Percentiles rank a stretch among this genome's conserved stretches.
These are phyloP conservation scores for Drosophila monieri DNA, from an alignment of 2,888 invertebrate genomes.

Conservation along the genomic window DNA sequence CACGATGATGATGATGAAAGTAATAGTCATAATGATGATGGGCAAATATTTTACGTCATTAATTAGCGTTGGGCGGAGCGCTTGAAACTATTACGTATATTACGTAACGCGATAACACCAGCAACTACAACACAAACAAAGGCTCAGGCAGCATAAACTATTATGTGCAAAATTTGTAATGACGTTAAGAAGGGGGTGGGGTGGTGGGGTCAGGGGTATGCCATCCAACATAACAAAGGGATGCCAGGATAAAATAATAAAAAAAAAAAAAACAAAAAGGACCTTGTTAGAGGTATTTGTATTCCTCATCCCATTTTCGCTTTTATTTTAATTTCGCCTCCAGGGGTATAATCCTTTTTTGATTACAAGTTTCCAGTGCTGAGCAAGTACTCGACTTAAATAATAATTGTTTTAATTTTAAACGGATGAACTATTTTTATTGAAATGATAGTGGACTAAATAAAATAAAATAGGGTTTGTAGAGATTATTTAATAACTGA, in stretches of 20 bases:
- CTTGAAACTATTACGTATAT: slow-evolving; percentile 72
- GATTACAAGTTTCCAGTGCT: not conserved
- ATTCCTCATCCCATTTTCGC: slow-evolving; percentile 11
- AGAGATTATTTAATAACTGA: no score
- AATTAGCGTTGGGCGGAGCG: slow-evolving; percentile 62
- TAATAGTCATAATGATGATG: slow-evolving; percentile 46
- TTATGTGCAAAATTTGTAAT: slow-evolving; percentile 60
- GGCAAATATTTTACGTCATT: slow-evolving; percentile 75
- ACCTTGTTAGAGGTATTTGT: slow-evolving; percentile 30
- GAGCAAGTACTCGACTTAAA: not conserved
- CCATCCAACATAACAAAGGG: slow-evolving; percentile 20
- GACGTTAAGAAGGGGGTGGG: slow-evolving; percentile 29
- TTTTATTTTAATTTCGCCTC: not conserved
- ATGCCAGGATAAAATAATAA: slow-evolving; percentile 21
- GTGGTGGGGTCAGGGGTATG: not conserved
- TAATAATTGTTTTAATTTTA: not conserved
- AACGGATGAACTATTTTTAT: not conserved
- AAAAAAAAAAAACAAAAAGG: slow-evolving; percentile 28
- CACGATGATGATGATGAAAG: slow-evolving; percentile 1
- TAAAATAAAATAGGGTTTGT: no score
- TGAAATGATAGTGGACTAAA: not conserved
- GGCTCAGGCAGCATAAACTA: slow-evolving; percentile 42
- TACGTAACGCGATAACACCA: slow-evolving; percentile 66
- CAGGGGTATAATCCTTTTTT: not conserved
- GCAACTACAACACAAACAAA: slow-evolving; percentile 6